Percentiles rank a stretch among this genome's conserved stretches.
Evolutionary conservation across 1,140 invertebrate genomes (phyloP).

Genomic region (Araneus ventricosus): DNA sequence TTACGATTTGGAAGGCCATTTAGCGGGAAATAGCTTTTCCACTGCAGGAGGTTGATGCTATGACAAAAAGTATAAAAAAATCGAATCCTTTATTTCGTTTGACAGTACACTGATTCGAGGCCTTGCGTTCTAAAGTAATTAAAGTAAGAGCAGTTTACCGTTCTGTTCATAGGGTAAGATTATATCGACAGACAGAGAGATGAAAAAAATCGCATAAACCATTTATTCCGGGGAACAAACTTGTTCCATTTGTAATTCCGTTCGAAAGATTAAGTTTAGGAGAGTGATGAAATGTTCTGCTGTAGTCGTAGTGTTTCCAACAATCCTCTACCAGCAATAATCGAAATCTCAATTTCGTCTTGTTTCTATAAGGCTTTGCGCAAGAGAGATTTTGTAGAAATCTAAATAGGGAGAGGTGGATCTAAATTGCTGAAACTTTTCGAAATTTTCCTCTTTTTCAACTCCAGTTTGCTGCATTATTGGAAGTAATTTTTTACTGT

Average conservation of each 20-base stretch:
- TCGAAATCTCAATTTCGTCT: neutral
- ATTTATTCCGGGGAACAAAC: conserved; percentile 35
- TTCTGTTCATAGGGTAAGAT: neutral
- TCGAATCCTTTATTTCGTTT: conserved; percentile 46
- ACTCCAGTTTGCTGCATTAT: too few species aligned
- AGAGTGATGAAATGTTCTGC: neutral
- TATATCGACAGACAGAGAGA: conserved; percentile 26
- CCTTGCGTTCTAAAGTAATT: conserved; percentile 48
- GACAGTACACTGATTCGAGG: neutral
- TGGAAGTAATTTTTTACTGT: too few species aligned
- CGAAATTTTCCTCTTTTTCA: too few species aligned
- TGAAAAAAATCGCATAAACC: conserved; percentile 43
- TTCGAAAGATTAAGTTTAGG: conserved; percentile 39
- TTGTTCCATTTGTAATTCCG: conserved; percentile 28
- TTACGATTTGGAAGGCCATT: conserved; percentile 43
- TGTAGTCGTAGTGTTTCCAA: neutral
- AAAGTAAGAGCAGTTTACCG: conserved; percentile 8
- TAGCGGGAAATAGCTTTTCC: conserved; percentile 44
- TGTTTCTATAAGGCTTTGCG: neutral
- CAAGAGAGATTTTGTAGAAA: too few species aligned
- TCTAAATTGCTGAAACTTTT: too few species aligned
- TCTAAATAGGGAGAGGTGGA: too few species aligned
- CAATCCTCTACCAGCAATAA: neutral
- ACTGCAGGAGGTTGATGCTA: neutral
- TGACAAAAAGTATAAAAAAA: neutral